Conservation (phyloP, 2,797 vertebrate genomes). For the Lophotriccus pileatus region DNA sequence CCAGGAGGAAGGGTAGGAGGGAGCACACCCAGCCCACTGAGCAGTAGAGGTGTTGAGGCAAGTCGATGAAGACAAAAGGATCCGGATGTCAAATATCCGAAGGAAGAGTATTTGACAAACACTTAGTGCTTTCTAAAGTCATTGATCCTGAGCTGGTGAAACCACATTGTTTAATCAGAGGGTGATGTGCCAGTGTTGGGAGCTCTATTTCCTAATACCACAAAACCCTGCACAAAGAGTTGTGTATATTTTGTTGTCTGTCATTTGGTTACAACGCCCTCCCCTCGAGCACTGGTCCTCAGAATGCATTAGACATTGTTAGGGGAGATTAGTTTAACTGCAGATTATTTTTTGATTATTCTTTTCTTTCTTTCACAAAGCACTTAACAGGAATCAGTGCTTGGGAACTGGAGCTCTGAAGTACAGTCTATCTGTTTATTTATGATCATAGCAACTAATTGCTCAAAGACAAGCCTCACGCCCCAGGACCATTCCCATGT, state of each 20-base stretch:
- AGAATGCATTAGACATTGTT: neutral
- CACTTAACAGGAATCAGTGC: neutral
- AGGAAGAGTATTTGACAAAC: constrained; percentile 28
- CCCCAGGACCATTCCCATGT: neutral
- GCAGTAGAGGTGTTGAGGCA: constrained; percentile 32
- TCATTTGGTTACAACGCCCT: neutral
- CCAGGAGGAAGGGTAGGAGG: neutral
- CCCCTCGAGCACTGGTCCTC: neutral
- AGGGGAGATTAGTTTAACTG: constrained; percentile 30
- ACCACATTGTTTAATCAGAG: constrained; percentile 21
- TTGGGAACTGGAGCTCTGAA: neutral
- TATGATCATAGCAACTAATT: constrained; percentile 20
- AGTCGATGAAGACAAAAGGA: neutral
- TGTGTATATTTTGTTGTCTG: neutral
- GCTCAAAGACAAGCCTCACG: neutral
- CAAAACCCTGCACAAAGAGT: neutral
- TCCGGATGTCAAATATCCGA: neutral
- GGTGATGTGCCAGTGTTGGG: neutral
- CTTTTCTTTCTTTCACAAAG: constrained; percentile 6
- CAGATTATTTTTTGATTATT: neutral
- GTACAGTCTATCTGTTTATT: constrained; percentile 4
- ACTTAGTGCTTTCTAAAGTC: neutral
- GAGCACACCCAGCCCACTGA: neutral
- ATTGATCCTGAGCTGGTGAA: neutral
- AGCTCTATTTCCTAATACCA: constrained; percentile 7